These are phyloP conservation scores for Albula glossodonta DNA, from an alignment of 2,113 vertebrate genomes.

Conservation along the genomic window DNA sequence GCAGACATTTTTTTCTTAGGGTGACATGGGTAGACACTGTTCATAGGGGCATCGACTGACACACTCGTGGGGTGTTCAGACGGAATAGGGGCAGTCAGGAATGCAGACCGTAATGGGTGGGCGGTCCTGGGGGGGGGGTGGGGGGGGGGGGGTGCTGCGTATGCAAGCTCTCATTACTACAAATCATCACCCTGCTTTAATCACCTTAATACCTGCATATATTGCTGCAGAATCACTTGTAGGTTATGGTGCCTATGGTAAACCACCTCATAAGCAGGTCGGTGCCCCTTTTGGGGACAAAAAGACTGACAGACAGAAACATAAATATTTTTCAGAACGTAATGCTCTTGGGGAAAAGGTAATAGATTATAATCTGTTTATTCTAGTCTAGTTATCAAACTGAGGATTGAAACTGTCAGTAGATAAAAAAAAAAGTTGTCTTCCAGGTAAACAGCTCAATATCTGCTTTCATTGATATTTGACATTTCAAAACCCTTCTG, in stretches of 20 bases:
- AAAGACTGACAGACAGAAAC: not conserved
- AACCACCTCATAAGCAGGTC: too few relatives aligned
- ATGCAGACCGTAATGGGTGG: too few relatives aligned
- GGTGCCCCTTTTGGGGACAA: not conserved
- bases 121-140: too few relatives aligned
- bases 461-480: not conserved
- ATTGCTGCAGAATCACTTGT: too few relatives aligned
- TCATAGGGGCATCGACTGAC: not conserved
- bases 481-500: not conserved
- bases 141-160: too few relatives aligned
- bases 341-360: not conserved
- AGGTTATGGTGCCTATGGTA: too few relatives aligned
- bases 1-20: not conserved
- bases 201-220: too few relatives aligned
- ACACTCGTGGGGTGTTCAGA: not conserved
- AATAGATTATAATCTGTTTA: not conserved
- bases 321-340: not conserved
- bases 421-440: not conserved
- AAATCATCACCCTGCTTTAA: too few relatives aligned
- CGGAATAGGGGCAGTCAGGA: too few relatives aligned
- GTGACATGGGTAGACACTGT: too few relatives aligned
- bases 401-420: not conserved
- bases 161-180: too few relatives aligned
- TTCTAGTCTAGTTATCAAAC: not conserved
- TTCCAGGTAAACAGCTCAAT: slow-evolving; percentile 4